These are phyloP conservation scores for Ichneumoninae sp. DNA, from an alignment of 2,888 invertebrate genomes.

Conservation along the genomic window DNA sequence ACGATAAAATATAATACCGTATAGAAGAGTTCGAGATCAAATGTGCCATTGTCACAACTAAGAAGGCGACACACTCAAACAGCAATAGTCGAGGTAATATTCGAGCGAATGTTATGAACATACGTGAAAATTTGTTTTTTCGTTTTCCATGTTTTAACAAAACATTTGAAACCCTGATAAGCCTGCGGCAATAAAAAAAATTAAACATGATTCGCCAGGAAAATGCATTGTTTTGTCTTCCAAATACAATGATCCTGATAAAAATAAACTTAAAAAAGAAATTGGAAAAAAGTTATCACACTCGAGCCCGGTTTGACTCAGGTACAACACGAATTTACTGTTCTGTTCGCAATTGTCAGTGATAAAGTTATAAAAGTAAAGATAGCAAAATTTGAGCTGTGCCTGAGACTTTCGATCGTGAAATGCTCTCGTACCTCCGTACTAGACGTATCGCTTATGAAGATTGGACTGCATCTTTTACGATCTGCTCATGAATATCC, in stretches of 20 bases:
- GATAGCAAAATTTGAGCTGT: background rate
- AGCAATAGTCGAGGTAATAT: background rate
- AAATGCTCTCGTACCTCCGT: background rate
- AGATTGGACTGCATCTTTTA: slow-evolving; percentile 76
- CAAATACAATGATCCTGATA: too few species aligned
- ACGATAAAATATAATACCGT: slow-evolving; percentile 4
- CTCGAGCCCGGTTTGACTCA: background rate
- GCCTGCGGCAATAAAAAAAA: too few species aligned
- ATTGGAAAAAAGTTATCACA: too few species aligned
- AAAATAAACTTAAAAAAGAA: too few species aligned
- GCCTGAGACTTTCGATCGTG: background rate
- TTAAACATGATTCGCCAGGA: too few species aligned
- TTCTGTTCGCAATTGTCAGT: background rate
- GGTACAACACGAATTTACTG: background rate
- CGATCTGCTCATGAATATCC: slow-evolving; percentile 75
- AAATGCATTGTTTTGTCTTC: too few species aligned
- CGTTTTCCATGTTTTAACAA: background rate
- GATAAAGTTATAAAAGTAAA: background rate
- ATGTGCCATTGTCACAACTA: background rate
- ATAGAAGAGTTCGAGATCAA: background rate
- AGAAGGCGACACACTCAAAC: background rate
- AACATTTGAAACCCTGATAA: background rate
- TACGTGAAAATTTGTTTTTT: background rate
- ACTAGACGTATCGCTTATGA: slow-evolving; percentile 62
- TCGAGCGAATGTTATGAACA: background rate